phyloP scores from a whole-genome alignment of 2,797 vertebrate species.

The Gymnothorax reevesii region DNA sequence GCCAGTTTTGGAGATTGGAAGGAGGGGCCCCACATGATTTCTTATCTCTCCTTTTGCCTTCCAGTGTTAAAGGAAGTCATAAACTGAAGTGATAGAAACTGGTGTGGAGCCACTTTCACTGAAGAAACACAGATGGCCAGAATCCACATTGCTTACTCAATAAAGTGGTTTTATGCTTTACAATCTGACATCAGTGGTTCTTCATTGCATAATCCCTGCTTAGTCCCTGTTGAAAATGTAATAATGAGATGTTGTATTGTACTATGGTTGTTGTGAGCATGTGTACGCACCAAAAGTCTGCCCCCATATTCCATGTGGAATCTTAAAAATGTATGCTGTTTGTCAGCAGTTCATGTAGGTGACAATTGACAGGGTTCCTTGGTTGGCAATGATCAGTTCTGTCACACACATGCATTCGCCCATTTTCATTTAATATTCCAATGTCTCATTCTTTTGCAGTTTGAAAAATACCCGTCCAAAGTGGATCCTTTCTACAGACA shows the following conservation, averaged over 20 bases:
- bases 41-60: not conserved
- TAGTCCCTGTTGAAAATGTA: too few relatives aligned
- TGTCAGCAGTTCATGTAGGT: not conserved
- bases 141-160: not conserved
- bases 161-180: not conserved
- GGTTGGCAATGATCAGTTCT: not conserved
- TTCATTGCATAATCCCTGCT: too few relatives aligned
- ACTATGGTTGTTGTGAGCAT: not conserved
- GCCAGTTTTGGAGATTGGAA: not conserved
- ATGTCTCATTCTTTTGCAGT: slow-evolving; percentile 88
- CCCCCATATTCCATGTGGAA: not conserved
- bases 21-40: not conserved
- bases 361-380: not conserved
- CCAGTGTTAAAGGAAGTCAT: not conserved
- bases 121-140: not conserved
- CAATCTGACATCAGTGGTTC: too few relatives aligned
- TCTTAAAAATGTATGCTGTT: not conserved
- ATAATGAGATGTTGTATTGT: too few relatives aligned
- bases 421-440: slow-evolving; percentile 41
- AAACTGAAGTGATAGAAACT: not conserved
- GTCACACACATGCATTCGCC: not conserved
- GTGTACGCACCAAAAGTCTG: not conserved
- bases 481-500: slow-evolving; percentile 99
- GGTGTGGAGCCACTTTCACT: not conserved
- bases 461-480: slow-evolving; percentile 99